phyloP scores from a whole-genome alignment of 2,888 invertebrate genomes.

The Sabatieria punctata region DNA sequence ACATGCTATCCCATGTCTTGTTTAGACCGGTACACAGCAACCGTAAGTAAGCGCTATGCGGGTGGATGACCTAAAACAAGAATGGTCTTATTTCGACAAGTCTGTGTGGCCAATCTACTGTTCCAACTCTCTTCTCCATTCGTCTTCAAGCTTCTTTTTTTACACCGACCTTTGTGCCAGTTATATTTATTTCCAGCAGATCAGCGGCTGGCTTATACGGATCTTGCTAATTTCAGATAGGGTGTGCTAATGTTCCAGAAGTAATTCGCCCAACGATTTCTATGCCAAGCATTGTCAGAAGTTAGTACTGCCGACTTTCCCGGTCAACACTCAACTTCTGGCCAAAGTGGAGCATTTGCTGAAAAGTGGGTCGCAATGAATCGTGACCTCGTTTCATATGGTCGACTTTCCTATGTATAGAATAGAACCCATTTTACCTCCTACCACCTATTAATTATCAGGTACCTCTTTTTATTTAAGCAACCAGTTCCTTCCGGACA shows the following conservation, averaged over 20 bases:
- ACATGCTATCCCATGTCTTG: constrained; percentile 32
- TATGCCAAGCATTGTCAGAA: constrained; percentile 95
- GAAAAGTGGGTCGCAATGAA: constrained; percentile 87
- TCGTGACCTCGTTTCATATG: constrained; percentile 95
- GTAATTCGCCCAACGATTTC: constrained; percentile 89
- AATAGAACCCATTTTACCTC: constrained; percentile 89
- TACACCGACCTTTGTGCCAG: constrained; percentile 47
- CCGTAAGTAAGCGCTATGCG: constrained; percentile 75
- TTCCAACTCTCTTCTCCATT: constrained; percentile 87
- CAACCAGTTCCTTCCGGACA: no score
- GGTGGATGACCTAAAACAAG: constrained; percentile 88
- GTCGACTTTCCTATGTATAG: constrained; percentile 96
- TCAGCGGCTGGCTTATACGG: no score
- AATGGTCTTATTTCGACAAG: constrained; percentile 87
- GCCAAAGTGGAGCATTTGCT: constrained; percentile 60
- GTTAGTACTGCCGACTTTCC: constrained; percentile 79
- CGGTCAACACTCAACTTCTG: constrained; percentile 81
- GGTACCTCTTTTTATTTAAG: no score
- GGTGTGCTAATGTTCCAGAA: constrained; percentile 96
- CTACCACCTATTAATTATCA: constrained; percentile 77
- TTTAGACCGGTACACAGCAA: no score
- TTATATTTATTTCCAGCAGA: no score
- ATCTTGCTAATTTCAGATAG: no score
- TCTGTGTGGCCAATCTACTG: constrained; percentile 94
- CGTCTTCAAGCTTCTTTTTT: constrained; percentile 76